These are phyloP conservation scores for Drosophila kohkoa DNA, from an alignment of 1,140 invertebrate species.

Conservation along the genomic window DNA sequence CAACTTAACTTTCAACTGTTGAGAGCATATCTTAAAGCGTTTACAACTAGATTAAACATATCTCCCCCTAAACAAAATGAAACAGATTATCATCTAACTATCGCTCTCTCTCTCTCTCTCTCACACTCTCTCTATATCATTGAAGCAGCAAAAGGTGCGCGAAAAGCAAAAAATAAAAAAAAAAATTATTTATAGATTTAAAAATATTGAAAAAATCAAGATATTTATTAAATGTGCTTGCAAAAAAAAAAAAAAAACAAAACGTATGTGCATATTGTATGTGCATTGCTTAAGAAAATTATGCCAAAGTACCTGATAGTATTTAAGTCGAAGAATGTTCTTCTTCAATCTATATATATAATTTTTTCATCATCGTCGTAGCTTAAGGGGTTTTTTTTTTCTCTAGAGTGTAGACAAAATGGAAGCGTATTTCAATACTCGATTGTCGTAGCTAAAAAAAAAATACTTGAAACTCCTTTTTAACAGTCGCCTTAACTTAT, in stretches of 20 bases:
- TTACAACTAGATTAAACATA: constrained; percentile 10
- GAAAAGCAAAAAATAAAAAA: not conserved
- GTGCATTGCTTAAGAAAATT: constrained; percentile 54
- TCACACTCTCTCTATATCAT: not conserved
- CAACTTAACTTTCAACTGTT: not conserved
- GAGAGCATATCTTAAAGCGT: constrained; percentile 25
- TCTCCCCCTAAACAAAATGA: not conserved
- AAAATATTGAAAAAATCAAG: constrained; percentile 4
- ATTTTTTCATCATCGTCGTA: constrained; percentile 36
- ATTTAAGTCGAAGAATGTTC: constrained; percentile 58
- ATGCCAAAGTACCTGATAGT: constrained; percentile 84
- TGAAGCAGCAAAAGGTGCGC: constrained; percentile 8
- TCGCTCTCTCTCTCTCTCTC: too few species aligned
- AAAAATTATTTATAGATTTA: not conserved
- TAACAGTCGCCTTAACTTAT: constrained; percentile 78
- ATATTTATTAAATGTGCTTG: constrained; percentile 12
- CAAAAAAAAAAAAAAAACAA: not conserved
- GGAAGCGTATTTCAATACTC: constrained; percentile 26
- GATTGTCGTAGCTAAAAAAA: constrained; percentile 54
- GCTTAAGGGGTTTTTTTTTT: constrained; percentile 39
- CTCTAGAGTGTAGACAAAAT: constrained; percentile 28
- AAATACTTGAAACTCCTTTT: constrained; percentile 32
- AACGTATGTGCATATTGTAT: constrained; percentile 5
- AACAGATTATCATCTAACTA: not conserved
- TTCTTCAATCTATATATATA: constrained; percentile 32